Percentiles rank a stretch among this genome's conserved stretches.
Conservation (phyloP, 1,140 invertebrate genomes). For the Aradophagus sp. region DNA sequence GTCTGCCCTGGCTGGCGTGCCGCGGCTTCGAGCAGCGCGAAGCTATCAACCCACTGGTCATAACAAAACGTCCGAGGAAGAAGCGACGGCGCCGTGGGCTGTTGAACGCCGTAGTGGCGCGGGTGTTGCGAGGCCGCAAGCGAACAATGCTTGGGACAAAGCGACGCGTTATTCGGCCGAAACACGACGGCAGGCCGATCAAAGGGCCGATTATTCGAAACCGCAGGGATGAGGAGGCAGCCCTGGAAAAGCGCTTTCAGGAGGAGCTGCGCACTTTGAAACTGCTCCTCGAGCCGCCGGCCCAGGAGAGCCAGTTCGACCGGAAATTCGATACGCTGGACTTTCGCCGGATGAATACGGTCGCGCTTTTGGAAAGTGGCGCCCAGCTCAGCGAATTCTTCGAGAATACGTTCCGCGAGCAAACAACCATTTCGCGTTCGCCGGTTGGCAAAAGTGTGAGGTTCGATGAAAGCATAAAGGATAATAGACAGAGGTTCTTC, state of each 20-base stretch:
- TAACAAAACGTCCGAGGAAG: slow-evolving; percentile 64
- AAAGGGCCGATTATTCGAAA: not conserved
- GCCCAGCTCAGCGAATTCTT: slow-evolving; percentile 28
- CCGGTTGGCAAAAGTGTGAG: slow-evolving; percentile 60
- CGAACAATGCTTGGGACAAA: slow-evolving; percentile 38
- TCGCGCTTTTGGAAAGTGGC: slow-evolving; percentile 59
- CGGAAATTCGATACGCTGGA: slow-evolving; percentile 67
- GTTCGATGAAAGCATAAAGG: slow-evolving; percentile 58
- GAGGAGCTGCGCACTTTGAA: slow-evolving; percentile 64
- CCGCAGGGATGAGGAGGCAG: not conserved
- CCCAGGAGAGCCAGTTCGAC: slow-evolving; percentile 53
- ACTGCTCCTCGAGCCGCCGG: slow-evolving; percentile 64
- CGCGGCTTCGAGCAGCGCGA: slow-evolving; percentile 34
- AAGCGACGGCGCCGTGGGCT: slow-evolving; percentile 46
- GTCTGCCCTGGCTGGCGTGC: slow-evolving; percentile 60
- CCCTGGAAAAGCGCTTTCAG: slow-evolving; percentile 60
- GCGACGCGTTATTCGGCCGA: slow-evolving; percentile 38
- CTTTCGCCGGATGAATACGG: slow-evolving; percentile 68
- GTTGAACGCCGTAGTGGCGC: slow-evolving; percentile 37
- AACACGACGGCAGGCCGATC: slow-evolving; percentile 37
- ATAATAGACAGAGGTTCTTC: slow-evolving; percentile 13
- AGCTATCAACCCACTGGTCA: slow-evolving; percentile 63
- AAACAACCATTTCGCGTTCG: too few relatives aligned
- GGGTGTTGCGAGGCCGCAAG: slow-evolving; percentile 42
- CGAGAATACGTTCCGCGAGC: slow-evolving; percentile 18